Evolutionary conservation across 2,113 vertebrate species (phyloP).

Genomic region (Anseranas semipalmata): DNA sequence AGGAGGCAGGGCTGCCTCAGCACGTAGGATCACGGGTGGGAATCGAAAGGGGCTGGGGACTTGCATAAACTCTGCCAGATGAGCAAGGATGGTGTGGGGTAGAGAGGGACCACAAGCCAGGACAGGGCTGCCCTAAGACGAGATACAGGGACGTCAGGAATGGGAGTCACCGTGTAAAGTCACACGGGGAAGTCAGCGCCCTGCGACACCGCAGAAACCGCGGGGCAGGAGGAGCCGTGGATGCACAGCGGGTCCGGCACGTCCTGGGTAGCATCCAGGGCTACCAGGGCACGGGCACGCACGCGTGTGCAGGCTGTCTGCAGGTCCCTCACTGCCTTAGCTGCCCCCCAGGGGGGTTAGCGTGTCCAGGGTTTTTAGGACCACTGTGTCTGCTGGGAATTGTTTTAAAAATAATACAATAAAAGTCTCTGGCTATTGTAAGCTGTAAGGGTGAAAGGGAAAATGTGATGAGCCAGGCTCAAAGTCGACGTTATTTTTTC

Average conservation of each 20-base stretch:
- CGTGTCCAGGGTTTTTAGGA: not conserved
- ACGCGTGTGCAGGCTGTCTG: accelerated
- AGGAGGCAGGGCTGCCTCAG: not conserved
- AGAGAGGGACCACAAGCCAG: not conserved
- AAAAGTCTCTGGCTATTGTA: not conserved
- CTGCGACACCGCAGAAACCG: not conserved
- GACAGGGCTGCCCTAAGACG: not conserved
- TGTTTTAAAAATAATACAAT: not conserved
- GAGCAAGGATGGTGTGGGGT: not conserved
- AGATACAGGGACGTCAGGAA: accelerated
- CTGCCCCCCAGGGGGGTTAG: not conserved
- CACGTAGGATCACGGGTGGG: not conserved
- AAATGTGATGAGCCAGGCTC: not conserved
- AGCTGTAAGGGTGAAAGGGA: not conserved
- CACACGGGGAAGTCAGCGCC: not conserved
- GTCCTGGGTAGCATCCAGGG: not conserved
- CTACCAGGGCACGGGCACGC: not conserved
- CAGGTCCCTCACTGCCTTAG: not conserved
- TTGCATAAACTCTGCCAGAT: not conserved
- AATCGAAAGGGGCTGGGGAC: not conserved
- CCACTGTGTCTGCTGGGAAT: not conserved
- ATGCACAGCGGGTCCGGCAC: not conserved
- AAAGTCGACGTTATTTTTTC: not conserved
- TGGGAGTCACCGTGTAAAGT: not conserved
- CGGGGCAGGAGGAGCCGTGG: not conserved